Evolutionary conservation across 2,888 invertebrate genomes (phyloP).

Genomic region (Hypomecis atomaria): DNA sequence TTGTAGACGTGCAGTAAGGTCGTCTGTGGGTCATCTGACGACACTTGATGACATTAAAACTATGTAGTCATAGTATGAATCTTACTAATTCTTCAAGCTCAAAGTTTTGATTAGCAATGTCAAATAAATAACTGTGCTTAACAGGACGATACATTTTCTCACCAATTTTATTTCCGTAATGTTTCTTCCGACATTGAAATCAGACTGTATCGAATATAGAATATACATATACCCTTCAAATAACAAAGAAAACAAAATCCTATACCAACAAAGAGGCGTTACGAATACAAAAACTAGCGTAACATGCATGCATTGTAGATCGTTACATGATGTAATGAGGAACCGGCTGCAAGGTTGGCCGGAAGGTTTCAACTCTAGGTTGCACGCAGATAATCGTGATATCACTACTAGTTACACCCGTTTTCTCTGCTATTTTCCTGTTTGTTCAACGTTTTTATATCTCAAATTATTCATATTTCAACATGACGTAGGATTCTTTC

Average conservation of each 20-base stretch:
- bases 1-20: no score
- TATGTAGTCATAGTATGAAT: no score
- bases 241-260: constrained; percentile 34
- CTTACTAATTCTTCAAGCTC: no score
- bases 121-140: no score
- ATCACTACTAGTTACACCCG: constrained; percentile 1
- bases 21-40: no score
- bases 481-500: no score
- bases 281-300: constrained; percentile 55
- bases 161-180: background rate
- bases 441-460: no score
- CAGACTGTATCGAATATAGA: constrained; percentile 18
- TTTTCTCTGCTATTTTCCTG: background rate
- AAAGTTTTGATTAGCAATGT: no score
- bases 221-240: constrained; percentile 25
- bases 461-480: no score
- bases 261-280: constrained; percentile 60
- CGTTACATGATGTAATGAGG: constrained; percentile 77
- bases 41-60: no score
- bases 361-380: constrained; percentile 72
- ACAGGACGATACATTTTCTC: no score
- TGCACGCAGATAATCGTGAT: constrained; percentile 62
- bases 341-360: constrained; percentile 76
- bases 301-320: constrained; percentile 64
- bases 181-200: background rate